phyloP scores from a whole-genome alignment of 1,140 invertebrate genomes.

The Galendromus occidentalis region DNA sequence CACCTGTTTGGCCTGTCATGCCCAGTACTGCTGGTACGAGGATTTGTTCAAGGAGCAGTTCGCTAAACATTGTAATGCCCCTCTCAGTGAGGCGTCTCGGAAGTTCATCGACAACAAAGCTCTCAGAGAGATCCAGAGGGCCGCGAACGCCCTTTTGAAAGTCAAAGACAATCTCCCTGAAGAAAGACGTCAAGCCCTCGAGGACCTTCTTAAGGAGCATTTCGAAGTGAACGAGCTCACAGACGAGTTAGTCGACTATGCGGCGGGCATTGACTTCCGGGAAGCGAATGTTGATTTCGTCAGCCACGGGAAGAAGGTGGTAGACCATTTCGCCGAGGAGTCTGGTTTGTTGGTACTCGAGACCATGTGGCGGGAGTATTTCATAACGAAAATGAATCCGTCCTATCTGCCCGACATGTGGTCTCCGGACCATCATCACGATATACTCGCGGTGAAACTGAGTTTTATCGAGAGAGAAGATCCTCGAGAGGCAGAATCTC shows the following conservation, averaged over 20 bases:
- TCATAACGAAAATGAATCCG: constrained; percentile 49
- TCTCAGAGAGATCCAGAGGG: constrained; percentile 42
- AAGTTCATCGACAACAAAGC: constrained; percentile 25
- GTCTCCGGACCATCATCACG: constrained; percentile 44
- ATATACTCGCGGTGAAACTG: background rate
- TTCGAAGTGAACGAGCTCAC: constrained; percentile 24
- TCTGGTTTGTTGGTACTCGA: constrained; percentile 47
- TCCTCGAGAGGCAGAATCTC: too few relatives aligned
- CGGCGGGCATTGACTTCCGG: constrained; percentile 26
- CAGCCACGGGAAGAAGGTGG: constrained; percentile 45
- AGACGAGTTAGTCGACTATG: constrained; percentile 24
- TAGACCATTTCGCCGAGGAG: constrained; percentile 35
- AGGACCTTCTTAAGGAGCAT: constrained; percentile 23
- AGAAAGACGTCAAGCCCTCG: constrained; percentile 30
- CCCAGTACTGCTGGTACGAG: constrained; percentile 46
- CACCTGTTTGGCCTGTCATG: constrained; percentile 50
- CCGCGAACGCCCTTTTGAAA: constrained; percentile 35
- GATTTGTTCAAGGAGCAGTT: constrained; percentile 38
- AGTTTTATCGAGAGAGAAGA: too few relatives aligned
- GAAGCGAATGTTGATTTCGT: constrained; percentile 34
- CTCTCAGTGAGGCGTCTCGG: constrained; percentile 31
- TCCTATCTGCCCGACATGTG: constrained; percentile 46
- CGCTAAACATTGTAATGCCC: constrained; percentile 41
- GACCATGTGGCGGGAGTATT: constrained; percentile 52
- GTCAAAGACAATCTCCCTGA: constrained; percentile 34